Evolutionary conservation across 2,888 invertebrate genomes (phyloP).

Genomic region (Acheta domesticus): DNA sequence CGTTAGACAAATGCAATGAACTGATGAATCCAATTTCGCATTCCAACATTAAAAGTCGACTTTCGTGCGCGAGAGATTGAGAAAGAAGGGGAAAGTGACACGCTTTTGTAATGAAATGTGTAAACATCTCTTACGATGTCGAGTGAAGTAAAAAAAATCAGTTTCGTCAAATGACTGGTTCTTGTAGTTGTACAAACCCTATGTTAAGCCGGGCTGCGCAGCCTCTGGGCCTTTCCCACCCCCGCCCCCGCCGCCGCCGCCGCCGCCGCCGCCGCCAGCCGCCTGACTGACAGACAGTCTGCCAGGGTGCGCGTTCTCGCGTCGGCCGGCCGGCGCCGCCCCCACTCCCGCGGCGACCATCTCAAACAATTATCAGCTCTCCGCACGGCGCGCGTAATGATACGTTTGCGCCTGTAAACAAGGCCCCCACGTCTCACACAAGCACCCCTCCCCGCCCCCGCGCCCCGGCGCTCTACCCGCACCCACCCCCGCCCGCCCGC

Average conservation of each 20-base stretch:
- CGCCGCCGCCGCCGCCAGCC: background rate
- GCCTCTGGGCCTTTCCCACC: background rate
- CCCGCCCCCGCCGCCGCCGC: background rate
- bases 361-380: conserved; percentile 28
- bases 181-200: too few relatives aligned
- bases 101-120: too few relatives aligned
- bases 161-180: too few relatives aligned
- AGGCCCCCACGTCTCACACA: background rate
- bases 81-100: too few relatives aligned
- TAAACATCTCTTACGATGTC: too few relatives aligned
- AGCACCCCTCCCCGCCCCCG: background rate
- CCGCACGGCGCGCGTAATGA: conserved; percentile 23
- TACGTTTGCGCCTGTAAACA: conserved; percentile 23
- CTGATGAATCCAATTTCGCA: too few relatives aligned
- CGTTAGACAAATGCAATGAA: too few relatives aligned
- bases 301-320: background rate
- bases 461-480: background rate
- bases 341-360: conserved; percentile 20
- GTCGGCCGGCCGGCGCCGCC: background rate
- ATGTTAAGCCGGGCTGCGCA: background rate
- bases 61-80: too few relatives aligned
- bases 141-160: too few relatives aligned
- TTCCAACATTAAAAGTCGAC: too few relatives aligned
- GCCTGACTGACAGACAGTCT: conserved; percentile 18
- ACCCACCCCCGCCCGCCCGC: background rate